These are phyloP conservation scores for Clunio marinus DNA, from an alignment of 2,888 invertebrate genomes.

Conservation along the genomic window DNA sequence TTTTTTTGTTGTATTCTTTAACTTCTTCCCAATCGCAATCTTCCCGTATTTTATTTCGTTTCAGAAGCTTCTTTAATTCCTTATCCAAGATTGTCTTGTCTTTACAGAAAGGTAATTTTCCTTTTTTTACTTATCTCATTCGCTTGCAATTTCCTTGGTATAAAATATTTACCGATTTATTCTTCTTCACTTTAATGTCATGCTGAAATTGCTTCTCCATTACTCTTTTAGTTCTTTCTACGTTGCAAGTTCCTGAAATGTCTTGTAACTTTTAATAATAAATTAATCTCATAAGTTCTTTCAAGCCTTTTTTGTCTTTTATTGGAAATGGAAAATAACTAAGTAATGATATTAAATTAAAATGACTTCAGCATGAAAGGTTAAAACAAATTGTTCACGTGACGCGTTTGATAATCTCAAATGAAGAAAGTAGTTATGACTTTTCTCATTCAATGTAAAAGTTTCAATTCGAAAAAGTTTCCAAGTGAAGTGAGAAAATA, in stretches of 20 bases:
- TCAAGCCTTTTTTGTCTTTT: no score
- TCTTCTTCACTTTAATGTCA: conserved; percentile 23
- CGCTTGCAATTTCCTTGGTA: conserved; percentile 9
- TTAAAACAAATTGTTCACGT: no score
- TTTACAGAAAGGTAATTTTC: conserved; percentile 24
- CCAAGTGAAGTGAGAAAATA: no score
- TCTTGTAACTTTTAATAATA: conserved; percentile 34
- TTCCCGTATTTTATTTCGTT: no score
- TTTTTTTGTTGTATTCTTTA: neutral
- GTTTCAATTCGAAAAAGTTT: no score
- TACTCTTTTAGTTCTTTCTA: conserved; percentile 24
- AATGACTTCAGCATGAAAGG: no score
- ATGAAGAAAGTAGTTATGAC: no score
- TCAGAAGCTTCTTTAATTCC: conserved; percentile 16
- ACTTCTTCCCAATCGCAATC: no score
- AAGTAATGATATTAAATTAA: no score
- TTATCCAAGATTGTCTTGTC: neutral
- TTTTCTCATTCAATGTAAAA: no score
- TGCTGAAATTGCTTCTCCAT: conserved; percentile 34
- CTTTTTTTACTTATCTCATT: neutral
- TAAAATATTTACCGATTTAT: conserved; percentile 32
- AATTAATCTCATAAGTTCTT: conserved; percentile 19
- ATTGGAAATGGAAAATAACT: no score
- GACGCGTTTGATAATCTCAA: no score
- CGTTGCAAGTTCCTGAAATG: conserved; percentile 16